Conservation (phyloP, 23 tunicate genomes). For the Styela clava region DNA sequence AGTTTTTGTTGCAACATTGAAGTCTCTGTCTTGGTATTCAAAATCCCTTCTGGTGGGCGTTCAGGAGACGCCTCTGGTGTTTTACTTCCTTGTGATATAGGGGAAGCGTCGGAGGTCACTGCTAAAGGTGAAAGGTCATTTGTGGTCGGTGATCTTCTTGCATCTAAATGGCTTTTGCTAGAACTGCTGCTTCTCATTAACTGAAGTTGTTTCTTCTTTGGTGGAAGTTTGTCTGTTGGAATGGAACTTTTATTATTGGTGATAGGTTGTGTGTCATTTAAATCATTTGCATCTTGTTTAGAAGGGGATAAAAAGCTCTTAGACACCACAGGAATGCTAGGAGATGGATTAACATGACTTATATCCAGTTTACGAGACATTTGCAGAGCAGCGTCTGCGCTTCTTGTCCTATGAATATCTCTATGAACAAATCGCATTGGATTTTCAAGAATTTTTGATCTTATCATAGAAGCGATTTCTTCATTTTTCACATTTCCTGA, state of each 20-base stretch:
- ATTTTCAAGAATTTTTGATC: background rate
- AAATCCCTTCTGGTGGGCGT: background rate
- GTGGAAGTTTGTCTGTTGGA: conserved; percentile 66
- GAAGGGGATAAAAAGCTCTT: background rate
- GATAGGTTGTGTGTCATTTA: background rate
- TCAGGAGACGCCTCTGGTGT: conserved; percentile 2
- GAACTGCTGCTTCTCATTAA: conserved; percentile 45
- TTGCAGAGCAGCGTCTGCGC: conserved; percentile 63
- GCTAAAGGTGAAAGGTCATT: background rate
- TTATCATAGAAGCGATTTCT: background rate
- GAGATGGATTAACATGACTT: background rate
- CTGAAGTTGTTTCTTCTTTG: conserved; percentile 57
- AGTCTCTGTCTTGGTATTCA: too few species aligned
- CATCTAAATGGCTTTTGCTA: background rate
- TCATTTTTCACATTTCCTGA: background rate
- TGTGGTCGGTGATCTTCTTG: conserved; percentile 15
- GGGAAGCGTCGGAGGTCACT: background rate
- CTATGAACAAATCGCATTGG: conserved; percentile 18
- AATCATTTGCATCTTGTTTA: background rate
- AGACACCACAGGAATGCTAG: background rate
- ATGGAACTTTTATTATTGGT: conserved; percentile 22
- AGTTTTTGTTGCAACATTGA: background rate
- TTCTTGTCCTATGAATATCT: conserved; percentile 59
- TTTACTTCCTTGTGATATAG: background rate
- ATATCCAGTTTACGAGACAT: conserved; percentile 2